These are phyloP conservation scores for Eugnorisma glareosa DNA, from an alignment of 2,888 invertebrate species.

Conservation along the genomic window DNA sequence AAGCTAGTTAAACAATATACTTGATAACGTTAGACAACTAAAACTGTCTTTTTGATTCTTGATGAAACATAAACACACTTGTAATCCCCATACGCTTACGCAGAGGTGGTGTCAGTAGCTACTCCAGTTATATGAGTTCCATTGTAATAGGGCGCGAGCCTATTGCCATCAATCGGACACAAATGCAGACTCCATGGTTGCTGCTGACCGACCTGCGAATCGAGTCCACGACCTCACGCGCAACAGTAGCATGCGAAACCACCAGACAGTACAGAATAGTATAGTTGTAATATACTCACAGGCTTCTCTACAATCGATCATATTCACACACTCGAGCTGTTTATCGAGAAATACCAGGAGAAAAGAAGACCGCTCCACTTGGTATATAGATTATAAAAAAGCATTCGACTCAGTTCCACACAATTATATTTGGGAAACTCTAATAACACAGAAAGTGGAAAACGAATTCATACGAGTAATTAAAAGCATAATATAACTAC, in stretches of 20 bases:
- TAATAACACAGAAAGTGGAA: too few relatives aligned
- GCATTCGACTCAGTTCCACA: too few relatives aligned
- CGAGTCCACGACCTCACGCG: background rate
- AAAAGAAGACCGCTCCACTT: too few relatives aligned
- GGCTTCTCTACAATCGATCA: too few relatives aligned
- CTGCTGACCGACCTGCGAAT: background rate
- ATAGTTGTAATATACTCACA: slow-evolving; percentile 54
- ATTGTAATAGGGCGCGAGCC: background rate
- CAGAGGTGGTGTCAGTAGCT: background rate
- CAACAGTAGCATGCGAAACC: background rate
- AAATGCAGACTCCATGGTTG: background rate
- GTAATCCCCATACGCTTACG: background rate
- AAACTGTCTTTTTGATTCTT: background rate
- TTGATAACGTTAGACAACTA: background rate
- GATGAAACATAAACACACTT: background rate
- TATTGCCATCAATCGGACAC: background rate
- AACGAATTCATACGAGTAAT: too few relatives aligned
- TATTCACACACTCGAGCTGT: too few relatives aligned
- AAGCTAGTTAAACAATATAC: too few relatives aligned
- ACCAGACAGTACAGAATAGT: background rate
- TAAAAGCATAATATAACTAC: too few relatives aligned
- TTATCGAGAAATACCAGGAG: too few relatives aligned
- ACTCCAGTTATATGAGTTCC: background rate
- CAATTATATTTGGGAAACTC: too few relatives aligned
- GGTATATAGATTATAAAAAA: too few relatives aligned